Evolutionary conservation across 2,113 vertebrate species (phyloP), one percentile per base, ranked within the genome.

Genomic region (Turdus rufiventris): DNA sequence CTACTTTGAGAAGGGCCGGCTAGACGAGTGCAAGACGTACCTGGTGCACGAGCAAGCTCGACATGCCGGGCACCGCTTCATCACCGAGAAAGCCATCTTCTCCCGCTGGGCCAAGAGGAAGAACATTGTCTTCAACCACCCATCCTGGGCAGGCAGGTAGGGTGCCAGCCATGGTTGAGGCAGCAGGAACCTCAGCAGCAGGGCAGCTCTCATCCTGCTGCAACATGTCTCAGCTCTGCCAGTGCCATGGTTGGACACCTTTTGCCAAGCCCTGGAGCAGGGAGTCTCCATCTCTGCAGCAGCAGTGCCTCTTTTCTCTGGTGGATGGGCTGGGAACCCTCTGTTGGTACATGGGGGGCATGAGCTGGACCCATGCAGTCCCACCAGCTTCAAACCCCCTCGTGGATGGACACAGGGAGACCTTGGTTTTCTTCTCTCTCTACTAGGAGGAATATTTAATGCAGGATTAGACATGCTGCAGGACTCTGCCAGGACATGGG

Each of bases 71-170:
- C 99, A 99, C 89, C 99, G 99, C 94, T 99, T 99, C 97, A 99
- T 99, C 97, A 99, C 99, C 0, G 99, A 99, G 98, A 99, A 99
- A 93, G 94, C 98, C 5, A 98, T 99, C 93, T 99, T 99, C 67
- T 98, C 98, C 78, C 98, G 97, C 96, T 99, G 99, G 99, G 98
- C 99, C 50, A 98, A 96, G 42, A 98, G 91, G 56, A 98, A 96
- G 89, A 95, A 96, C 40, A 98, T 99, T 1, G 10, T 97, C 62
- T 99, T 99, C 24, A 97, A 97, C 62, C 98, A 99, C 88, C 97
- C 99, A 0, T 97, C 98, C 5, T 99, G 99, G 99, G 96, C 78
- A 23, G 81, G 82, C 1, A 47, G 77, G 26, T 97, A 97, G 92
- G n/a, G 26, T 0, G 0, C 51, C 80, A 70, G 45, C 84, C 2